These are phyloP conservation scores for Sebastes baramenuke DNA, from an alignment of 2,797 vertebrate species.

Conservation along the genomic window DNA sequence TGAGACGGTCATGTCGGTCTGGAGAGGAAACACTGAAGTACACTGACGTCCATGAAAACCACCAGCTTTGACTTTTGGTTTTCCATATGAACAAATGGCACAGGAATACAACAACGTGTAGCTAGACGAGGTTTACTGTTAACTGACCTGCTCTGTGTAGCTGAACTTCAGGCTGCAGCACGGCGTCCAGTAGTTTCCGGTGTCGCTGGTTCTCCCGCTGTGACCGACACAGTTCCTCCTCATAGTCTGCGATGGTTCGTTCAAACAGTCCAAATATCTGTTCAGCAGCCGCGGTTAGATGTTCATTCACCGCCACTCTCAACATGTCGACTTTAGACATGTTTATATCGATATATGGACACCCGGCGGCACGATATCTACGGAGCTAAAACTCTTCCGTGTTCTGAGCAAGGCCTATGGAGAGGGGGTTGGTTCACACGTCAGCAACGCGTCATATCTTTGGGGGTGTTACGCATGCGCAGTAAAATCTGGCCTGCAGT, in stretches of 20 bases:
- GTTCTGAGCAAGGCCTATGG: neutral
- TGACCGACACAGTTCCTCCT: neutral
- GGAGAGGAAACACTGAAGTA: too few relatives aligned
- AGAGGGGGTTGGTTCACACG: too few relatives aligned
- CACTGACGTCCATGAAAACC: neutral
- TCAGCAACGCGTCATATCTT: too few relatives aligned
- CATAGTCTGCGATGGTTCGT: conserved; percentile 12
- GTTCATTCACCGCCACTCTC: neutral
- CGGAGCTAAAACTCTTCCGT: neutral
- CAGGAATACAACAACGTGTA: neutral
- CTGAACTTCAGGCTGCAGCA: neutral
- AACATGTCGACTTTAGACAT: neutral
- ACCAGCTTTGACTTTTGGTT: neutral
- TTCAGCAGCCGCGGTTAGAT: neutral
- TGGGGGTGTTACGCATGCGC: too few relatives aligned
- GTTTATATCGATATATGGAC: neutral
- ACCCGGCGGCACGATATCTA: neutral
- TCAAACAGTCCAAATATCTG: conserved; percentile 15
- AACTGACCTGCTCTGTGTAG: conserved; percentile 5
- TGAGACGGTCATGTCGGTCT: too few relatives aligned
- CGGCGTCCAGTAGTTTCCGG: neutral
- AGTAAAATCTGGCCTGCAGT: too few relatives aligned
- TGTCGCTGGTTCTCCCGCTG: neutral
- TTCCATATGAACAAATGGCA: neutral
- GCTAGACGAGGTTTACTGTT: too few relatives aligned